Evolutionary conservation across 2,797 vertebrate species (phyloP).

Genomic region (Brachyalestes nurse): DNA sequence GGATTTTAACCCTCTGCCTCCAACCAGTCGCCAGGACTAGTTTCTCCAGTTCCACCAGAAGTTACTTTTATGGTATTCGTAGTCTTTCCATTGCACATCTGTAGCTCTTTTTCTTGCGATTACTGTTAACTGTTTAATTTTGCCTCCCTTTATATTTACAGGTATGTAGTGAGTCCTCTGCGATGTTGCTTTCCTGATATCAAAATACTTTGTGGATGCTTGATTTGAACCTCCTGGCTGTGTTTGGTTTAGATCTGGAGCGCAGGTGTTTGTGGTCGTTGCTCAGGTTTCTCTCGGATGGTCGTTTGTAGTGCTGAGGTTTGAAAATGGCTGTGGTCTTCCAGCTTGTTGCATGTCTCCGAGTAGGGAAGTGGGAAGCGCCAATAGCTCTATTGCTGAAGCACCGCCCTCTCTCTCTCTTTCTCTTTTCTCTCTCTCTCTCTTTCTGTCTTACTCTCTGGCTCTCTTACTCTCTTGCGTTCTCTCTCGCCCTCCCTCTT

Average conservation of each 20-base stretch:
- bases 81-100: background rate
- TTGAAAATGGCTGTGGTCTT: slow-evolving; percentile 64
- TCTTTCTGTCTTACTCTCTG: slow-evolving; percentile 62
- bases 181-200: too few relatives aligned
- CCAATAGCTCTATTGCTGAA: slow-evolving; percentile 60
- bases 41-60: slow-evolving; percentile 74
- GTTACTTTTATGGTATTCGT: slow-evolving; percentile 64
- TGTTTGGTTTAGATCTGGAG: slow-evolving; percentile 27
- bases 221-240: background rate
- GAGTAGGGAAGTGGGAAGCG: slow-evolving; percentile 58
- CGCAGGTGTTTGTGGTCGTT: slow-evolving; percentile 44
- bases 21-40: slow-evolving; percentile 55
- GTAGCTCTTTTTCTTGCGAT: slow-evolving; percentile 22
- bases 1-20: slow-evolving; percentile 84
- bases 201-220: background rate
- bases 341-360: slow-evolving; percentile 57
- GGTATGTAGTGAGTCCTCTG: background rate
- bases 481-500: slow-evolving; percentile 47
- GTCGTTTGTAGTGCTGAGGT: slow-evolving; percentile 57
- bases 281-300: slow-evolving; percentile 52
- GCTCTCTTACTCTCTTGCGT: slow-evolving; percentile 57
- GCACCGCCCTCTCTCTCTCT: slow-evolving; percentile 58
- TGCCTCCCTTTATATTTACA: slow-evolving; percentile 51
- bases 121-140: slow-evolving; percentile 18
- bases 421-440: slow-evolving; percentile 58